Percentiles rank a stretch among this genome's conserved stretches.
phyloP scores from a whole-genome alignment of 1,140 invertebrate species.

The Spodoptera litura region DNA sequence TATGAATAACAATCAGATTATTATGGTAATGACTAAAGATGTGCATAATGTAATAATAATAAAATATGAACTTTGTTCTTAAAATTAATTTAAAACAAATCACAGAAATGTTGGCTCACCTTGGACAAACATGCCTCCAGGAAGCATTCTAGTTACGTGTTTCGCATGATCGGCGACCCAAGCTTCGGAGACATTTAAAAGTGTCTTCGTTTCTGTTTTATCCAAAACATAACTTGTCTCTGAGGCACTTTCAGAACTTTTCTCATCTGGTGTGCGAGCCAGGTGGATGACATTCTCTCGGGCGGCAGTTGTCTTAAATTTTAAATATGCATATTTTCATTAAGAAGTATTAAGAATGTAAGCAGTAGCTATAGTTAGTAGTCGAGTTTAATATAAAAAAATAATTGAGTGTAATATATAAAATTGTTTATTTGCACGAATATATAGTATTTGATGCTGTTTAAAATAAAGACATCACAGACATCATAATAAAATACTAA shows the following conservation, averaged over 20 bases:
- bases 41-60: neutral
- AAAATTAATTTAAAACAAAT: constrained; percentile 2
- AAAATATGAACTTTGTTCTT: constrained; percentile 12
- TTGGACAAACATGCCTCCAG: constrained; percentile 92
- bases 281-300: constrained; percentile 91
- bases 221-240: constrained; percentile 69
- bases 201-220: constrained; percentile 65
- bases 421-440: constrained; percentile 19
- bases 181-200: constrained; percentile 86
- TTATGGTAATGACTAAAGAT: neutral
- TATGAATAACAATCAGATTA: neutral
- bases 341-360: too few species aligned
- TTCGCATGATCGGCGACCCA: constrained; percentile 90
- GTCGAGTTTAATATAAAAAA: too few species aligned
- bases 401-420: too few species aligned
- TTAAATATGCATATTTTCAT: constrained; percentile 2
- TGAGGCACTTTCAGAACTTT: constrained; percentile 61
- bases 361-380: too few species aligned
- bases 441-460: neutral
- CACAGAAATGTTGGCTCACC: constrained; percentile 70
- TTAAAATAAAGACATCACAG: neutral
- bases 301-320: constrained; percentile 83
- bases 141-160: constrained; percentile 92
- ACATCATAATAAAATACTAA: neutral
- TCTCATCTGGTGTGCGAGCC: constrained; percentile 89